Conservation (phyloP, 2,113 vertebrate species). For the Dolichallabes microphthalmus region DNA sequence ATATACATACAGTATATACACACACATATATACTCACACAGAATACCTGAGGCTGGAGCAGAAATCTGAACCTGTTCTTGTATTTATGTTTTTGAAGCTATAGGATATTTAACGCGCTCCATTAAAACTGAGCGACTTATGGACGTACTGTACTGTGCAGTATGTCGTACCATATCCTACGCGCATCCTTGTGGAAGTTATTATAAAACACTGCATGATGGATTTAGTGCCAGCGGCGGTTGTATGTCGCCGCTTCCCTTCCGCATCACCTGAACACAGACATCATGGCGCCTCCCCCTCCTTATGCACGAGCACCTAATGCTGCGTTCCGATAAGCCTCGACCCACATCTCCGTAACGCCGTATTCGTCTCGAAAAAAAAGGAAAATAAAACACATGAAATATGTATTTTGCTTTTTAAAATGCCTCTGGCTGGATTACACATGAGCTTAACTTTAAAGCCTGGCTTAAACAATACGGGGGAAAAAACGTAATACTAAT, state of each 20-base stretch:
- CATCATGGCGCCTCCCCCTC: constrained; percentile 64
- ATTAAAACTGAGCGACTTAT: constrained; percentile 62
- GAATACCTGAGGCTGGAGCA: neutral
- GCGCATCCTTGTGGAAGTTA: constrained; percentile 60
- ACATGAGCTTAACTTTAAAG: constrained; percentile 56
- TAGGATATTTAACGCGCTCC: constrained; percentile 26
- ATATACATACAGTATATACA: too few relatives aligned
- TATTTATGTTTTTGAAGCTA: neutral
- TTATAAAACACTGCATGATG: constrained; percentile 66
- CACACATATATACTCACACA: neutral
- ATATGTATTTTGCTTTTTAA: constrained; percentile 8
- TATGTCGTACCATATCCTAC: constrained; percentile 56
- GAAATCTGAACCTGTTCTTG: neutral
- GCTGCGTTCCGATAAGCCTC: constrained; percentile 69
- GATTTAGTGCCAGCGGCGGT: constrained; percentile 65
- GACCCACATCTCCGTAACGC: constrained; percentile 3
- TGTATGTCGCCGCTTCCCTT: constrained; percentile 66
- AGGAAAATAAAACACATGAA: too few relatives aligned
- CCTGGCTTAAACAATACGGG: constrained; percentile 47
- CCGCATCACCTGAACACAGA: constrained; percentile 68
- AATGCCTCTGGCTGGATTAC: constrained; percentile 63
- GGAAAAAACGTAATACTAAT: neutral
- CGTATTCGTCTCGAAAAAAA: neutral
- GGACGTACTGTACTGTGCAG: constrained; percentile 57
- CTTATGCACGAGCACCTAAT: constrained; percentile 57